These are phyloP conservation scores for Menidia beryllina DNA, from an alignment of 2,113 vertebrate species.

Conservation along the genomic window DNA sequence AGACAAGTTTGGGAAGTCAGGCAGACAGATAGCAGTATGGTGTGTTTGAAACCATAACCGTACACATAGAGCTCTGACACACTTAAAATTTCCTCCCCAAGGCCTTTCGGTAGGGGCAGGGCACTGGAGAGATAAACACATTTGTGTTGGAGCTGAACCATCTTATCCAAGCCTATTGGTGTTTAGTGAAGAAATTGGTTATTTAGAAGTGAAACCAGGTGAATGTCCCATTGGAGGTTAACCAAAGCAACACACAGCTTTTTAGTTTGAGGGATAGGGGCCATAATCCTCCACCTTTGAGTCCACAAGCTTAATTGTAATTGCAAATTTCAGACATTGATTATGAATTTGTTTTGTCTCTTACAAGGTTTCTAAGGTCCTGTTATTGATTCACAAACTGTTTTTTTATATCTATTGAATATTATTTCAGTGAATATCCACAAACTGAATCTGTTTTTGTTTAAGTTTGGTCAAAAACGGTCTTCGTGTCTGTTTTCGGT, in stretches of 20 bases:
- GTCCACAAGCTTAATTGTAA: not conserved
- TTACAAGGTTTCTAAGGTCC: not conserved
- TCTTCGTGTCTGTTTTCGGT: too few relatives aligned
- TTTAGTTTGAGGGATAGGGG: conserved; percentile 14
- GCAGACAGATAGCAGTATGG: conserved; percentile 19
- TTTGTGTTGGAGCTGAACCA: conserved; percentile 51
- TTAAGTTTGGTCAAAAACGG: too few relatives aligned
- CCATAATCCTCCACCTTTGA: conserved; percentile 3
- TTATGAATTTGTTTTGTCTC: conserved; percentile 3
- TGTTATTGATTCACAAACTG: not conserved
- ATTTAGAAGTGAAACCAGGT: conserved; percentile 57
- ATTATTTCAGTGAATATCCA: too few relatives aligned
- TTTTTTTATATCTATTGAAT: too few relatives aligned
- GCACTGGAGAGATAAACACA: conserved; percentile 59
- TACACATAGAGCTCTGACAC: conserved; percentile 66
- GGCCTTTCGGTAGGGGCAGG: conserved; percentile 38
- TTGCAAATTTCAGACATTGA: conserved; percentile 11
- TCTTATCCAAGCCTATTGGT: conserved; percentile 65
- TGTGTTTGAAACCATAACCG: conserved; percentile 59
- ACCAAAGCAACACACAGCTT: conserved; percentile 25
- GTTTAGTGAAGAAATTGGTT: conserved; percentile 61
- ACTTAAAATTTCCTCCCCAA: conserved; percentile 60
- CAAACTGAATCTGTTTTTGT: too few relatives aligned
- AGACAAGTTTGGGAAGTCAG: conserved; percentile 15
- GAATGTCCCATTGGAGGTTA: conserved; percentile 35